Evolutionary conservation across 2,888 invertebrate species (phyloP), one percentile per base, ranked within the genome.

Genomic region (Acheta domesticus): DNA sequence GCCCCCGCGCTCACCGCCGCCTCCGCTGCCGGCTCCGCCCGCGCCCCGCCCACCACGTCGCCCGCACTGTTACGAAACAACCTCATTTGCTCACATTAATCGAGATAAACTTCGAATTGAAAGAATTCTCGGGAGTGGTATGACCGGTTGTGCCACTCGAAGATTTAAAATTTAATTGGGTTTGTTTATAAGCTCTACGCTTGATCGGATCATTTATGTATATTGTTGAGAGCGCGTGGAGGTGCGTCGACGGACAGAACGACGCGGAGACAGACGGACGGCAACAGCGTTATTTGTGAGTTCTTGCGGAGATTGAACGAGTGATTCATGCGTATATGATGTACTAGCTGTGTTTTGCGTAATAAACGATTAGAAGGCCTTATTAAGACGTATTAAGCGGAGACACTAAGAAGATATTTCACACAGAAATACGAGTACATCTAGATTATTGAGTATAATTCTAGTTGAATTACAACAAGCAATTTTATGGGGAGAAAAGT

Each of bases 41-140:
- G 62, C 62, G 62, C 14, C n/a, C 62, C 62, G 62, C 62, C 62
- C 62, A 62, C 62, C 14, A n/a, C 62, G 62, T 36, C 36, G 5
- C 62, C 62, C 62, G 62, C 62, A n/a, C 62, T 36, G 36, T 62
- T 62, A 62, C 62, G 62, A 62, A 62, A 36, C 36, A 36, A 62
- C 62, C 62, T 62, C 62, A 62, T 62, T 62, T 62, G 62, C 62
- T 62, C 62, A 62, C 62, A 62, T 62, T 62, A 62, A 62, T 62
- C 62, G 62, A 62, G 62, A 62, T 62, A 62, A 62, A 62, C 62
- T 62, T 62, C 62, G 62, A 62, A 62, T 62, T 19, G 62, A 62
- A 62, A 62, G 62, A 62, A 62, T 62, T 62, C 62, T 62, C 62
- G n/a, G n/a, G 62, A 62, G 62, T 62, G 62, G 62, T 62, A 62